phyloP scores from a whole-genome alignment of 2,888 invertebrate species.

The Xanthia togata region DNA sequence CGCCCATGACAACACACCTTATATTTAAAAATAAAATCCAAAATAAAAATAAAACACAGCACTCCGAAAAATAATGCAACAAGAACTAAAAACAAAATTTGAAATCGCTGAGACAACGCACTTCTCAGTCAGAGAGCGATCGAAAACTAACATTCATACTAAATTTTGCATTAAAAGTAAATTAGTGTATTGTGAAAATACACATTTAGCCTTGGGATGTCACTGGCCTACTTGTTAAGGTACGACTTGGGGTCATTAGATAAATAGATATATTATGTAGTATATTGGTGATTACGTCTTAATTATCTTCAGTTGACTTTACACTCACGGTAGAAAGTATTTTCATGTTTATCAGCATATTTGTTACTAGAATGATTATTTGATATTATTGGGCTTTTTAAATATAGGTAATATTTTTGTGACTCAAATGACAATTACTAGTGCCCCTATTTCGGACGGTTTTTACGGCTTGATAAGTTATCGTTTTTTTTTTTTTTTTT shows the following conservation, averaged over 20 bases:
- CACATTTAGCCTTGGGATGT: slow-evolving; percentile 72
- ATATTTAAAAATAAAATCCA: neutral
- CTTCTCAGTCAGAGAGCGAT: slow-evolving; percentile 65
- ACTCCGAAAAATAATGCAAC: slow-evolving; percentile 4
- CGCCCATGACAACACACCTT: slow-evolving; percentile 4
- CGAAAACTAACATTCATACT: slow-evolving; percentile 71
- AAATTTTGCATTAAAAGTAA: slow-evolving; percentile 73
- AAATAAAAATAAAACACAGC: slow-evolving; percentile 13
- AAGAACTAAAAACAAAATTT: slow-evolving; percentile 8
- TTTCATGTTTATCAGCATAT: neutral
- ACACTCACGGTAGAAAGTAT: neutral
- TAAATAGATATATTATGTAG: neutral
- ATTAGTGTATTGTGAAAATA: slow-evolving; percentile 74
- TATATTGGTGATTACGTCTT: neutral
- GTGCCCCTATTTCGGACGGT: no score
- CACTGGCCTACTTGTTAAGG: slow-evolving; percentile 65
- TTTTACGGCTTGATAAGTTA: neutral
- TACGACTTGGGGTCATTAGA: slow-evolving; percentile 22
- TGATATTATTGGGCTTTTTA: neutral
- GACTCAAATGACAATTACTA: neutral
- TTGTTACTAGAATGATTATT: neutral
- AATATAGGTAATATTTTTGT: neutral
- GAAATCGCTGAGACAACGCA: slow-evolving; percentile 47
- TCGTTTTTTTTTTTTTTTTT: no score
- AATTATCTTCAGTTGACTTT: slow-evolving; percentile 4